Base-by-base conservation (phyloP, 1,140 invertebrate species). In the Trichoplusia ni region DNA sequence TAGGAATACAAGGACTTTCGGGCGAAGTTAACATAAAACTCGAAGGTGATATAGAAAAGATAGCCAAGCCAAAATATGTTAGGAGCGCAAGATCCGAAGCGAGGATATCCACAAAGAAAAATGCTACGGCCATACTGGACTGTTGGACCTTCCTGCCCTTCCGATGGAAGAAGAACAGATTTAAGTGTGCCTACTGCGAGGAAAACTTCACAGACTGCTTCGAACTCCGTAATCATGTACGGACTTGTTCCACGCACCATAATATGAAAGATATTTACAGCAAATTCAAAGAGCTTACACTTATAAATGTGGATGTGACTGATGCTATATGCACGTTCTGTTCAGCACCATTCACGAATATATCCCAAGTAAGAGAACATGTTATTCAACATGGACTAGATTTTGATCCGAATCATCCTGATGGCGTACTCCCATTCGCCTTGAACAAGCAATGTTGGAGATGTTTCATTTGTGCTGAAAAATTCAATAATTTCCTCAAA, bases 401-500 rank as follows among this genome's bases (percentile, higher is more conserved):
- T 0, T 76, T 87, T 13, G 69, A 90, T 14, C 46, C 58, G 0
- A 64, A 79, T 0, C 79, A 87, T 21, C 85, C 85, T 0, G 86
- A 90, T 37, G 87, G 87, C 0, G 75, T 90, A 0, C 38, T 90
- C 4, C 88, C 88, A 3, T 88, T 89, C 62, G 65, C 19, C 33
- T 66, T 90, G 9, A 66, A 86, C 25, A 88, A 84, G 35, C 79
- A 86, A 9, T 72, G 71, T 1, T 89, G 86, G 88, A 73, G 62
- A n/a, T 90, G 88, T 61, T 71, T 88, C 0, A 67, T 88, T 40
- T 90, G 88, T 29, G 37, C 67, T 0, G 75, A 81, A 37, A 71
- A 67, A n/a, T 89, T 88, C 51, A 89, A 88, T 18, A 90, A 86
- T 47, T 89, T 88, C 31, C 62, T 90, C 0, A 89, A 86, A 75